phyloP scores from a whole-genome alignment of 2,113 vertebrate genomes.

The Indri indri region DNA sequence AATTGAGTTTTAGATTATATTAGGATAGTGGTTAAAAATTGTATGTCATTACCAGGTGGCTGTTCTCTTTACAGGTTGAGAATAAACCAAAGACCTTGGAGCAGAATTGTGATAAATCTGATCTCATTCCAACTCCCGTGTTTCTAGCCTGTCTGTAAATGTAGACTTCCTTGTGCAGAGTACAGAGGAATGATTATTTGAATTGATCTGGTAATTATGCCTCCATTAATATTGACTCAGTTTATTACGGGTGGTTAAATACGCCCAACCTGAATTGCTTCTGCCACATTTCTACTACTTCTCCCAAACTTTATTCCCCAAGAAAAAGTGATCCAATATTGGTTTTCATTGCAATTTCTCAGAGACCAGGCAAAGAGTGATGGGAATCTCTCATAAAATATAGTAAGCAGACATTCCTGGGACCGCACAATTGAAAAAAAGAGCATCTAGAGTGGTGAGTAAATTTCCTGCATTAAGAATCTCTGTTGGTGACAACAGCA shows the following conservation, averaged over 20 bases:
- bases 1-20: not conserved
- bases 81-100: not conserved
- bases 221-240: constrained; percentile 4
- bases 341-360: not conserved
- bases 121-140: not conserved
- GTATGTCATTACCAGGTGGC: not conserved
- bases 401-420: not conserved
- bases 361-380: not conserved
- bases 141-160: not conserved
- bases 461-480: not conserved
- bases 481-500: not conserved
- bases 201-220: not conserved
- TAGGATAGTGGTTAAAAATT: not conserved
- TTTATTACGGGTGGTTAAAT: constrained; percentile 5
- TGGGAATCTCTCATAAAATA: not conserved
- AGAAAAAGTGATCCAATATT: not conserved
- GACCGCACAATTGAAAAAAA: not conserved
- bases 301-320: not conserved
- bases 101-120: not conserved
- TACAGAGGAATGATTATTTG: not conserved
- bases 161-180: not conserved
- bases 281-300: not conserved
- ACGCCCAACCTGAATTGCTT: not conserved
- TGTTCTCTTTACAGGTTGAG: not conserved
- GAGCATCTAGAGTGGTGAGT: not conserved